Evolutionary conservation across 2,797 vertebrate genomes (phyloP).

Genomic region (Pitangus sulphuratus): DNA sequence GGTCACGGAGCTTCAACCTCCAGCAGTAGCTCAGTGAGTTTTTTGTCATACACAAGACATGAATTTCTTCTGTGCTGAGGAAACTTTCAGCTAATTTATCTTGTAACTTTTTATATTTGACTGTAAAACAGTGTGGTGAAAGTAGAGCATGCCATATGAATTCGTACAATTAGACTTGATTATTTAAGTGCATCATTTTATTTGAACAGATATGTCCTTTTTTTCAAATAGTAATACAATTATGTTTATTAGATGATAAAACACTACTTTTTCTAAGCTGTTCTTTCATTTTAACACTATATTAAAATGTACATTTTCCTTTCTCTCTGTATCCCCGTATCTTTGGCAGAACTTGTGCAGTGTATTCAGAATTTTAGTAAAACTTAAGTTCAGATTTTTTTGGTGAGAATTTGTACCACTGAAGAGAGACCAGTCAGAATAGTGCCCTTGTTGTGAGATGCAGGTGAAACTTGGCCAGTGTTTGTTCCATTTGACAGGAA

Average conservation of each 20-base stretch:
- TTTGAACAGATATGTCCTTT: neutral
- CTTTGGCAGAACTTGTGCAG: neutral
- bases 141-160: neutral
- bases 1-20: conserved; percentile 73
- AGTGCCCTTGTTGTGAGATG: neutral
- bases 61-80: neutral
- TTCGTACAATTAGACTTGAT: neutral
- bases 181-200: neutral
- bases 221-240: neutral
- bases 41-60: neutral
- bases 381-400: neutral
- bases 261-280: neutral
- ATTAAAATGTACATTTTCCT: neutral
- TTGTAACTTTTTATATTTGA: neutral
- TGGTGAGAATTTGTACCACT: neutral
- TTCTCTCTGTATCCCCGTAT: fast-evolving
- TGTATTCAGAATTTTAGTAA: neutral
- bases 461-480: neutral
- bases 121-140: neutral
- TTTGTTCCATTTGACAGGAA: neutral
- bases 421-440: neutral
- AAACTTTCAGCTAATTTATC: neutral
- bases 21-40: conserved; percentile 82
- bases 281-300: neutral
- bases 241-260: neutral